Conservation (phyloP, 2,113 vertebrate species). For the Malaclemys terrapin region DNA sequence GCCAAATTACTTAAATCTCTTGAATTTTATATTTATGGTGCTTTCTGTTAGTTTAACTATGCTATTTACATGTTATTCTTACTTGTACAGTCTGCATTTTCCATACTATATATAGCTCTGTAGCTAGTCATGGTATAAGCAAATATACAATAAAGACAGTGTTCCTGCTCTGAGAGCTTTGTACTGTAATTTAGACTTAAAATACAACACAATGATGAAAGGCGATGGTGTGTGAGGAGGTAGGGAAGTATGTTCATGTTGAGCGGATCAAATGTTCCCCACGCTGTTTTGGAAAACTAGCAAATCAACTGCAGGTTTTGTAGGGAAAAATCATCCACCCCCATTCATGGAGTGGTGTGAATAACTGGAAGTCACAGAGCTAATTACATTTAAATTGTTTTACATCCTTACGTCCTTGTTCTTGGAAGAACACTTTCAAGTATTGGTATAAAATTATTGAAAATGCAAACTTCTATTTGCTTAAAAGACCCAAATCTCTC, state of each 20-base stretch:
- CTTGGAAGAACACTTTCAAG: background rate
- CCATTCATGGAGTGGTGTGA: background rate
- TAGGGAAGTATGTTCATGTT: background rate
- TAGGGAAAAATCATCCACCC: background rate
- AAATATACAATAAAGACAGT: background rate
- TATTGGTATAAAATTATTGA: background rate
- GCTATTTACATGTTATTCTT: slow-evolving; percentile 19
- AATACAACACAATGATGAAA: background rate
- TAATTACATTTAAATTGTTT: background rate
- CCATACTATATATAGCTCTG: background rate
- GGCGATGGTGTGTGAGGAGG: background rate
- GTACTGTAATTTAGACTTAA: background rate
- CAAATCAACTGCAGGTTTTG: background rate
- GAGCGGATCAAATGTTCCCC: background rate
- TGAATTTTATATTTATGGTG: background rate
- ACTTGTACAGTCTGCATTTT: background rate
- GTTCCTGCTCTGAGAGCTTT: background rate
- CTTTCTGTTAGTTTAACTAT: slow-evolving; percentile 20
- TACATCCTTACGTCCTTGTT: background rate
- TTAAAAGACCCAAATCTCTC: background rate
- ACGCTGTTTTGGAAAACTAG: background rate
- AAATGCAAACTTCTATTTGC: background rate
- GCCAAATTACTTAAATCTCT: slow-evolving; percentile 18
- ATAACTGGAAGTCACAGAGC: background rate
- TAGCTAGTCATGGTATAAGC: background rate